phyloP scores from a whole-genome alignment of 1,140 invertebrate genomes.

The Aphelenchoides besseyi region DNA sequence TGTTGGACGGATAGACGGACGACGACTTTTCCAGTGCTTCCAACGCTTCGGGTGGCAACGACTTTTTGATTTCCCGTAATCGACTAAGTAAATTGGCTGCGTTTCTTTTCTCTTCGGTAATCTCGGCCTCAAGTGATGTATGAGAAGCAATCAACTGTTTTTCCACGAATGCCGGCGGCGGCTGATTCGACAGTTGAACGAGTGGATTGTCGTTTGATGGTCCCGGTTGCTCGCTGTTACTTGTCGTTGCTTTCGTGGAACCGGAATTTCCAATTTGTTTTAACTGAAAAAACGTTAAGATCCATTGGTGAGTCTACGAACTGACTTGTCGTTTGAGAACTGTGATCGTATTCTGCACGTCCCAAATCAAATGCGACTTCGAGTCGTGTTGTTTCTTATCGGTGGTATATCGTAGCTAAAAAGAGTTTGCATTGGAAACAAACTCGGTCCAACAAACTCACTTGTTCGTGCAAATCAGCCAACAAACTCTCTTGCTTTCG shows the following conservation, averaged over 20 bases:
- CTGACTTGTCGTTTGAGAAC: constrained; percentile 40
- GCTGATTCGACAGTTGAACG: not conserved
- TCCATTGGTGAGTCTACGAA: not conserved
- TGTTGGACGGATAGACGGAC: not conserved
- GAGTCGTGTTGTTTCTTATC: constrained; percentile 20
- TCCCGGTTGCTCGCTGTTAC: too few relatives aligned
- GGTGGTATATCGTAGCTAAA: not conserved
- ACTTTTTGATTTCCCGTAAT: constrained; percentile 30
- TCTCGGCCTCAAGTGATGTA: constrained; percentile 38
- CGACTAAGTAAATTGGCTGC: constrained; percentile 31
- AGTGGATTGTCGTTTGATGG: not conserved
- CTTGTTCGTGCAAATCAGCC: constrained; percentile 41
- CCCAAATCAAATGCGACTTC: constrained; percentile 38
- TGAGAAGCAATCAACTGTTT: constrained; percentile 48
- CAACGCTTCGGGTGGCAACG: constrained; percentile 15
- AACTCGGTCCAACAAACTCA: constrained; percentile 3
- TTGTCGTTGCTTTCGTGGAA: too few relatives aligned
- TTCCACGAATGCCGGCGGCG: constrained; percentile 36
- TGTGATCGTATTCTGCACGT: constrained; percentile 46
- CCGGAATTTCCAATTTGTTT: not conserved
- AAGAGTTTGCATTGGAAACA: not conserved
- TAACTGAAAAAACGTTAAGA: not conserved
- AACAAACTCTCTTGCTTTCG: constrained; percentile 45
- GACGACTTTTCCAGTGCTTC: not conserved
- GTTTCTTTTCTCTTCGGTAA: constrained; percentile 44